phyloP scores from a whole-genome alignment of 2,113 vertebrate genomes.

The Sinocyclocheilus maitianheensis region DNA sequence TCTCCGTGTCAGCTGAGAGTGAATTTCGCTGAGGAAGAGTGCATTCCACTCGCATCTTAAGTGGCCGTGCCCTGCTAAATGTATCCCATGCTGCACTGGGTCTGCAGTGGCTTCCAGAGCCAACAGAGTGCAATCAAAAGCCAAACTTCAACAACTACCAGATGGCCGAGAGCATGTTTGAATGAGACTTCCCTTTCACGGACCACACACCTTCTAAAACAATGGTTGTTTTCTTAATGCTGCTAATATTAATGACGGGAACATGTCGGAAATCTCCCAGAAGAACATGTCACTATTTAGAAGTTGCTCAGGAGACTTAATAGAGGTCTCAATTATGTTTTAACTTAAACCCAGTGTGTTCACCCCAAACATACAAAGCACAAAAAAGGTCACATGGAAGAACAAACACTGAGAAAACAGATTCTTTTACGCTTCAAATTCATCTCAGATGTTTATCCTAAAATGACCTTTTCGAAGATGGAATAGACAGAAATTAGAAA shows the following conservation, averaged over 20 bases:
- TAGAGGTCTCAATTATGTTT: not conserved
- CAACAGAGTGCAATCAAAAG: constrained; percentile 56
- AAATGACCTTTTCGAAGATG: not conserved
- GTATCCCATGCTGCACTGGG: constrained; percentile 52
- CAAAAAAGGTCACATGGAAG: not conserved
- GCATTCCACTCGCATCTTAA: constrained; percentile 46
- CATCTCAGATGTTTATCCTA: not conserved
- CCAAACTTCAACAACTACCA: constrained; percentile 64
- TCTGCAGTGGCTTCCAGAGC: constrained; percentile 51
- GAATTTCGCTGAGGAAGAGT: not conserved
- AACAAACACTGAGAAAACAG: not conserved
- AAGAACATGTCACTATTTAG: not conserved
- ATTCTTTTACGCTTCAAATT: not conserved
- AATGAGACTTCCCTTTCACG: constrained; percentile 54
- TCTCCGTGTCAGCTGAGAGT: constrained; percentile 16
- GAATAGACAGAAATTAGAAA: too few species aligned
- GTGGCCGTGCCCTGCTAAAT: constrained; percentile 52
- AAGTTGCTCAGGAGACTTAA: not conserved
- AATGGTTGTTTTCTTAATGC: constrained; percentile 28
- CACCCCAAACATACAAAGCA: not conserved
- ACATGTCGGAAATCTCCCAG: not conserved
- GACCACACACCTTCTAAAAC: constrained; percentile 64
- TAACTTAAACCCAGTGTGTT: not conserved
- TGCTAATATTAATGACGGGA: constrained; percentile 21
- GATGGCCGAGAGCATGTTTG: constrained; percentile 59